Base-by-base conservation (phyloP, 2,113 vertebrate species). In the Cnemophilus loriae region DNA sequence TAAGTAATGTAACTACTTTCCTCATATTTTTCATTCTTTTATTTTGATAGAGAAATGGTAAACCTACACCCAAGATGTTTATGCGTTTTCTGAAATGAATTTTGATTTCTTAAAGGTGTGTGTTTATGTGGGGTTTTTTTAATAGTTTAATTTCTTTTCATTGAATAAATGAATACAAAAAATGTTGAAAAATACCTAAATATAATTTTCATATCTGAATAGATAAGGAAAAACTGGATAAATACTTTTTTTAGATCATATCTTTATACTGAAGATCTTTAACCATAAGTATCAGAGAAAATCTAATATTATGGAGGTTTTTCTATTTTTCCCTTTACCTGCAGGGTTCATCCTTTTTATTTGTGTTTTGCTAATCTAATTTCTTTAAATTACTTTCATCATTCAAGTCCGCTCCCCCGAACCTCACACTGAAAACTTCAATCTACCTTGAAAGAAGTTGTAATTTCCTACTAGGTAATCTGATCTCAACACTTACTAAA, bases 51-150 rank as follows among this genome's bases (percentile, higher is more conserved):
- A 39, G 2, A 76, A 32, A 6, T 28, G 21, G 5, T 76, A 86
- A 85, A 83, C n/a, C 5, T 60, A 37, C 17, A 56, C 2, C 2
- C 9, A 44, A 76, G 63, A 16, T 1, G 33, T 71, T n/a, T 33
- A 56, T 30, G 2, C 10, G 11, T 50, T 92, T 64, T 28, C 33
- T 87, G 32, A 84, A 75, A 42, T 55, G 16, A 3, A 61, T 32
- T 87, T 81, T 70, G 32, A 70, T 87, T 84, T 65, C 42, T 52
- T 90, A 68, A 71, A 71, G 6, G 2, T 75, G 2, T 55, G 4
- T 14, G 2, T 74, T 82, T 37, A 20, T 44, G 9, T 37, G 22
- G 0, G 0, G 0, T 11, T 81, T 42, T 60, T 73, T 59, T 18
- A 84, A 42, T 4, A 75, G 1, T 61, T 64, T n/a, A 16, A 49